Conservation (phyloP, 2,888 invertebrate genomes). For the Norana najaformis region DNA sequence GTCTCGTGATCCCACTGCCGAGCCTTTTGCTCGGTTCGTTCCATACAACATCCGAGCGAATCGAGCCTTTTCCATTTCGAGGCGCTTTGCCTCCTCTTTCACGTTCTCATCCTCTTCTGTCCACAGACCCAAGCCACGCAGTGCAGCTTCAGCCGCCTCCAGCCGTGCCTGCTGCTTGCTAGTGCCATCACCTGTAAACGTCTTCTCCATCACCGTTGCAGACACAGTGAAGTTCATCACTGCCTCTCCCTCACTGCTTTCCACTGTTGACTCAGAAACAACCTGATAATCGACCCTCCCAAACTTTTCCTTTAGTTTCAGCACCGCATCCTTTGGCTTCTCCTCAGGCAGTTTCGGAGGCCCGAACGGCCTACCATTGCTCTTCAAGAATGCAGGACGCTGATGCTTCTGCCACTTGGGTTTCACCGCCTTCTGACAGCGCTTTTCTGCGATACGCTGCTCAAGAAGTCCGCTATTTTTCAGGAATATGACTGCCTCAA, state of each 20-base stretch:
- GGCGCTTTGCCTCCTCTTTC: constrained; percentile 19
- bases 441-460: not conserved
- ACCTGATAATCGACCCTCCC: constrained; percentile 22
- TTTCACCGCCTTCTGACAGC: not conserved
- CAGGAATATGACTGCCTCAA: not conserved
- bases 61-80: not conserved
- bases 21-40: not conserved
- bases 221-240: constrained; percentile 75
- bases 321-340: constrained; percentile 26
- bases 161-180: constrained; percentile 77
- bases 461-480: not conserved
- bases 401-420: not conserved
- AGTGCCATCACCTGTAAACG: constrained; percentile 70
- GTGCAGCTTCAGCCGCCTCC: constrained; percentile 57
- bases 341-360: not conserved
- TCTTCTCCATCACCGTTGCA: constrained; percentile 69
- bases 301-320: constrained; percentile 29
- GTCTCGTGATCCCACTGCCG: not conserved
- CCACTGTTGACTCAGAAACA: constrained; percentile 22
- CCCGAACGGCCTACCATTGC: not conserved
- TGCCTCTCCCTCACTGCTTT: not conserved
- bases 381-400: not conserved
- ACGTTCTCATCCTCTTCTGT: constrained; percentile 31
- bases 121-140: constrained; percentile 34
- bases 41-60: constrained; percentile 7